Evolutionary conservation across 2,888 invertebrate genomes (phyloP), one percentile per base, ranked within the genome.

Genomic region (Clostera curtula): DNA sequence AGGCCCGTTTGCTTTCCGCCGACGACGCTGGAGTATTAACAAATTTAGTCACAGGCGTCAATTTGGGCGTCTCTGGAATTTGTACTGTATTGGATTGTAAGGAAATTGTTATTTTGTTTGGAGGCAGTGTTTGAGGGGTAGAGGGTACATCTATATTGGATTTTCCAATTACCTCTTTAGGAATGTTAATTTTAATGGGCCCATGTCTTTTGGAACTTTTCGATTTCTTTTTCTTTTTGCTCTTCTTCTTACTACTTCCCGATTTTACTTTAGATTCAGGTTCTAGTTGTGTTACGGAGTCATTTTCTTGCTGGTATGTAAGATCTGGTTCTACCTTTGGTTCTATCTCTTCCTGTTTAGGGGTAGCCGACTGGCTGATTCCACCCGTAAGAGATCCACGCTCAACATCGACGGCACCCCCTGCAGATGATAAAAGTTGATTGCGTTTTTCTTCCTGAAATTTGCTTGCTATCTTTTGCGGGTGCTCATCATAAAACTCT

Each of bases 401-500:
- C n/a, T n/a, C n/a, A n/a, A n/a, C n/a, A n/a, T n/a, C 87, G 27
- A 86, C 86, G 7, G 87, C 85, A 0, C 90, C 88, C 1, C 88
- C 88, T 4, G 88, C 85, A 2, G 88, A 86, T 1, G 90, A 88
- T 14, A 88, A 64, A 25, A 87, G 70, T 40, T 90, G 89, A 44
- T 89, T 90, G 3, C 92, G 87, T 62, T 93, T 93, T 54, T 93
- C 92, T 6, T 89, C 89, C 24, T 92, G 65, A 27, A 92, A 49
- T 59, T 92, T 91, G 41, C 86, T 90, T 1, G 91, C 92, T 34
- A 91, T 66, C 51, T 86, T 86, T 49, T 93, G 92, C 0, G 94
- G 94, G 66, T 93, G 88, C 50, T 92, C 88, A 59, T 95, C 94
- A 60, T 94, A 95, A 67, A 94, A 94, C 47, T 94, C 94, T 74